These are phyloP conservation scores for Drosophila aff. DNA, from an alignment of 1,140 invertebrate species.

Conservation along the genomic window DNA sequence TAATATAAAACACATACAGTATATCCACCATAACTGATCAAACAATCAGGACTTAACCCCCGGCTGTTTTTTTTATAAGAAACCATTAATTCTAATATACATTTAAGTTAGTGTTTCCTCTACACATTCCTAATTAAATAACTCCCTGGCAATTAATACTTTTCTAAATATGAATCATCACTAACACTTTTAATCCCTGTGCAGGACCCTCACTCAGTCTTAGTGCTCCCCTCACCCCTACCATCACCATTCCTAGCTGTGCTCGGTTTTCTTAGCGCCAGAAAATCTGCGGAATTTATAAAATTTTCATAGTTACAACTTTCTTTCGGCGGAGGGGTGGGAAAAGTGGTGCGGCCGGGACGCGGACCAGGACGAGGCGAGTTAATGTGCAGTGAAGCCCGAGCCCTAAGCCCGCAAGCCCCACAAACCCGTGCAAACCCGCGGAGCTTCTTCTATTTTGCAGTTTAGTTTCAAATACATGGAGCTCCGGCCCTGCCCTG, in stretches of 20 bases:
- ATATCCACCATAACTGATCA: too few relatives aligned
- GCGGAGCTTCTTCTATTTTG: slow-evolving; percentile 62
- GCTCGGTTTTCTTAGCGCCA: slow-evolving; percentile 72
- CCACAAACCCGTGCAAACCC: too few relatives aligned
- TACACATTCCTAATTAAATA: background rate
- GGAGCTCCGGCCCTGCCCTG: background rate
- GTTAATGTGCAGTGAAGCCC: slow-evolving; percentile 64
- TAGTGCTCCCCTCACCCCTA: background rate
- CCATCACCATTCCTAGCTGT: slow-evolving; percentile 5
- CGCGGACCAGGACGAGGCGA: slow-evolving; percentile 19
- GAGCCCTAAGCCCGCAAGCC: background rate
- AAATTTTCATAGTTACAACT: slow-evolving; percentile 84
- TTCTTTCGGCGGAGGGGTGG: slow-evolving; percentile 42
- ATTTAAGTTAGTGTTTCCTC: background rate
- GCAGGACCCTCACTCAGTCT: slow-evolving; percentile 9
- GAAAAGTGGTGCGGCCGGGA: background rate
- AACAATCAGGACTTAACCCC: too few relatives aligned
- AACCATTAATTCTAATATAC: background rate
- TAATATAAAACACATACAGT: background rate
- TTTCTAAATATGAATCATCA: background rate
- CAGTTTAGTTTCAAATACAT: slow-evolving; percentile 83
- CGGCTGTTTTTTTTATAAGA: too few relatives aligned
- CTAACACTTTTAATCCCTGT: background rate
- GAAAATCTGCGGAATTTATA: slow-evolving; percentile 83
- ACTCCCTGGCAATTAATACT: background rate